Base-by-base conservation (phyloP, 2,888 invertebrate genomes). In the Magallana nippona region DNA sequence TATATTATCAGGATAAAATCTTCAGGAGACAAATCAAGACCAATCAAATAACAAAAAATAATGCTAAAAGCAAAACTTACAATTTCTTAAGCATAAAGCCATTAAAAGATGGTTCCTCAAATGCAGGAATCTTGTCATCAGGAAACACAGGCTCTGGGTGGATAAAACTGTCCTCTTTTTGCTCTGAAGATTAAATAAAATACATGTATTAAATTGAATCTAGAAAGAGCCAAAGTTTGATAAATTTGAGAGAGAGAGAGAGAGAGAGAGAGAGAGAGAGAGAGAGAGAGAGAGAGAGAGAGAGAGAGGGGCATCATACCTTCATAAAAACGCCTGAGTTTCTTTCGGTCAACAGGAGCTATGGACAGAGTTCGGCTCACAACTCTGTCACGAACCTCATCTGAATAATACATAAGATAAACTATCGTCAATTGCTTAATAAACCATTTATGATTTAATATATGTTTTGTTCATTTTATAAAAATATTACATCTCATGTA, bases 161-260 rank as follows among this genome's bases (percentile, higher is more conserved):
- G 32, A 71, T 32, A 71, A 71, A 71, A 71, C 71, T 71, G 27
- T 71, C 71, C 27, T 71, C 71, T 11, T 22, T 71, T 71, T 71
- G 71, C 32, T 71, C 71, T 71, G 32, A 5, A 22, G 22, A 19
- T 62, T n/a, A 62, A 2, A 44, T 44, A 44, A 44, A 44, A 44
- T 44, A 44, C 8, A n/a, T n/a, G 2, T 27, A 27, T 44, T 44
- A 44, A 44, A 44, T 44, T 44, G 44, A 8, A 44, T 44, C 44
- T 8, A 44, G 44, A 44, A 5, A 44, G 44, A 27, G 27, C 27
- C 2, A 27, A 27, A 27, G 44, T 44, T 44, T 44, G 44, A 44
- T 44, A 44, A 3, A 44, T 44, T 8, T 44, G 44, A 44, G 8
- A 8, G 8, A 0, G 5, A 32, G 32, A 32, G 44, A 44, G 44